These are phyloP conservation scores for Formica aserva DNA, from an alignment of 2,888 invertebrate genomes.

Conservation along the genomic window DNA sequence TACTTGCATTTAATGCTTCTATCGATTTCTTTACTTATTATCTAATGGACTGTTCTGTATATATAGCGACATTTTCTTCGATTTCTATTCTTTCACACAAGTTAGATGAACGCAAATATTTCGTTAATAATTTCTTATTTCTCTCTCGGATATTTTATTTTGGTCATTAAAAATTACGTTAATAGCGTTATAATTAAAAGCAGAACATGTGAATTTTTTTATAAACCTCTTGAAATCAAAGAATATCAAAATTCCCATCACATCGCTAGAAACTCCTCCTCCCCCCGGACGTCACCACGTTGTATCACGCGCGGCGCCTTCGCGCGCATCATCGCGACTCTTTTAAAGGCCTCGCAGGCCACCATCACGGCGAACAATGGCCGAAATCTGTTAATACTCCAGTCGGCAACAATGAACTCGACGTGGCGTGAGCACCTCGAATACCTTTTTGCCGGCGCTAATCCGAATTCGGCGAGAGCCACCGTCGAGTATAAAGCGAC, in stretches of 20 bases:
- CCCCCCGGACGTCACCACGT: background rate
- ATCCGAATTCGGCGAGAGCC: constrained; percentile 79
- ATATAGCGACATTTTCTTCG: background rate
- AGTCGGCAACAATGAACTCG: constrained; percentile 80
- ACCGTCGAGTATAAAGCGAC: constrained; percentile 78
- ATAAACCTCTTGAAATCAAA: background rate
- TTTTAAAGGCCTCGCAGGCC: constrained; percentile 71
- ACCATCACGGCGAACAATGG: constrained; percentile 75
- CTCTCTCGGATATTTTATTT: background rate
- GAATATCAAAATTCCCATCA: background rate
- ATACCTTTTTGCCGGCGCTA: constrained; percentile 84
- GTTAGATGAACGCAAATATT: background rate
- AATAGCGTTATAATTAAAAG: background rate
- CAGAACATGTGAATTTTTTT: background rate
- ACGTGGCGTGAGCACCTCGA: constrained; percentile 80
- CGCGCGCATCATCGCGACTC: constrained; percentile 72
- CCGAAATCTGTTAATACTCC: constrained; percentile 83
- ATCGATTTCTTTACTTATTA: background rate
- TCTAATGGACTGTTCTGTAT: background rate
- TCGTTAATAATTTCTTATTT: background rate
- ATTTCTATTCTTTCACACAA: background rate
- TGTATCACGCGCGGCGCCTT: constrained; percentile 78
- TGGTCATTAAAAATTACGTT: background rate
- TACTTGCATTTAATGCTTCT: background rate
- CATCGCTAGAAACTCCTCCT: background rate